These are phyloP conservation scores for Cotesia congregata DNA, from an alignment of 2,888 invertebrate genomes.

Conservation along the genomic window DNA sequence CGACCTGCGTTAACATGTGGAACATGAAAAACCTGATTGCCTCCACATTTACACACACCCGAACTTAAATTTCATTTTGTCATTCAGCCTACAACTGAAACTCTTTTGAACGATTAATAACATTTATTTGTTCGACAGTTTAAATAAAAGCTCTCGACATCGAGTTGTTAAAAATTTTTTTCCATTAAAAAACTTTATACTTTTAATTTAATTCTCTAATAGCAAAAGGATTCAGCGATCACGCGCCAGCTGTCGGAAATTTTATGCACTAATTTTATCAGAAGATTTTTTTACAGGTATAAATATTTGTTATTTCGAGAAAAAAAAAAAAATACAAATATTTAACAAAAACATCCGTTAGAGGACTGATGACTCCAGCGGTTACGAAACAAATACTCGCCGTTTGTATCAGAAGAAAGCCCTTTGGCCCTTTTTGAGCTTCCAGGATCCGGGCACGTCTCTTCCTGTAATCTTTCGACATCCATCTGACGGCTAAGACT, in stretches of 20 bases:
- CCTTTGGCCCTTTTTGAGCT: constrained; percentile 19
- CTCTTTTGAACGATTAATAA: not conserved
- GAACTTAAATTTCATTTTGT: not conserved
- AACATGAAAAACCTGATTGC: constrained; percentile 23
- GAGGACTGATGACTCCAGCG: not conserved
- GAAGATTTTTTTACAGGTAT: not conserved
- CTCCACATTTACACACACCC: not conserved
- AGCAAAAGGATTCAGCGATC: too few species aligned
- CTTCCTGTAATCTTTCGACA: constrained; percentile 14
- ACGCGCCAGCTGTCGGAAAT: too few species aligned
- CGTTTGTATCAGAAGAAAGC: constrained; percentile 24
- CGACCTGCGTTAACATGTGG: constrained; percentile 7
- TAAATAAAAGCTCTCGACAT: not conserved
- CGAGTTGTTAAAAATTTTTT: too few species aligned
- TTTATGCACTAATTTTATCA: too few species aligned
- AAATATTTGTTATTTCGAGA: not conserved
- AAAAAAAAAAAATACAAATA: not conserved
- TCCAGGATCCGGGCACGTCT: not conserved
- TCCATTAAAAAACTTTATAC: too few species aligned
- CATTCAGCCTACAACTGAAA: too few species aligned
- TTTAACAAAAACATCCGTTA: not conserved
- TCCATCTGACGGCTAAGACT: constrained; percentile 11
- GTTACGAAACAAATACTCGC: constrained; percentile 3
- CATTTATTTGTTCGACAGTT: not conserved
- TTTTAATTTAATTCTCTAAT: too few species aligned